These are phyloP conservation scores for Perdita meconis DNA, from an alignment of 2,888 invertebrate species.

Conservation along the genomic window DNA sequence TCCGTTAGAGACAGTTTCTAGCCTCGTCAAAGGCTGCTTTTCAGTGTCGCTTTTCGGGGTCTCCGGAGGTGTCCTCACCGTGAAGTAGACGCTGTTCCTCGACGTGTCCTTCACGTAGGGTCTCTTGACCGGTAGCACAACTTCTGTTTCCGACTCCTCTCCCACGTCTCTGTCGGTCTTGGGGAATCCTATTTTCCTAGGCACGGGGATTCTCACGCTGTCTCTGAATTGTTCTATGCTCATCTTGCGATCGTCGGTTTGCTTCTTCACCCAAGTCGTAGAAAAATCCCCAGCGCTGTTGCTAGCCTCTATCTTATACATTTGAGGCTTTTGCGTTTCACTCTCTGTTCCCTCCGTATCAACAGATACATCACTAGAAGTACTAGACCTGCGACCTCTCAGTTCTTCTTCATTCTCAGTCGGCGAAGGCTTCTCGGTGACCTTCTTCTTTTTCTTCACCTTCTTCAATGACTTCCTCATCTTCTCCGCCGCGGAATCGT, in stretches of 20 bases:
- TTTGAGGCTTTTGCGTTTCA: conserved; percentile 33
- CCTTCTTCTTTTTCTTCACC: conserved; percentile 65
- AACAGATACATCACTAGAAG: conserved; percentile 48
- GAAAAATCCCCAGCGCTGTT: conserved; percentile 81
- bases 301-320: conserved; percentile 79
- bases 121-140: conserved; percentile 78
- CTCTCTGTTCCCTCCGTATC: conserved; percentile 19
- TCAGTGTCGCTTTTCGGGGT: conserved; percentile 1
- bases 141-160: conserved; percentile 71
- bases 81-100: conserved; percentile 79
- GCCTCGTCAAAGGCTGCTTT: conserved; percentile 20
- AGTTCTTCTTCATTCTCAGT: conserved; percentile 10
- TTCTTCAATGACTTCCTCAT: conserved; percentile 58
- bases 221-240: conserved; percentile 78
- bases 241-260: conserved; percentile 20
- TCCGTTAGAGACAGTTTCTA: conserved; percentile 1
- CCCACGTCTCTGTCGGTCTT: not conserved
- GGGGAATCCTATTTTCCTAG: conserved; percentile 47
- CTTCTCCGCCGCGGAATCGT: conserved; percentile 48
- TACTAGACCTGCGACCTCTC: conserved; percentile 42
- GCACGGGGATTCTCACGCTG: conserved; percentile 78
- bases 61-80: conserved; percentile 72
- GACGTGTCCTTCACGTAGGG: conserved; percentile 79
- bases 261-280: conserved; percentile 73
- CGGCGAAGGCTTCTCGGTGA: conserved; percentile 48